Evolutionary conservation across 2,888 invertebrate species (phyloP).

Genomic region (Pyralis farinalis): DNA sequence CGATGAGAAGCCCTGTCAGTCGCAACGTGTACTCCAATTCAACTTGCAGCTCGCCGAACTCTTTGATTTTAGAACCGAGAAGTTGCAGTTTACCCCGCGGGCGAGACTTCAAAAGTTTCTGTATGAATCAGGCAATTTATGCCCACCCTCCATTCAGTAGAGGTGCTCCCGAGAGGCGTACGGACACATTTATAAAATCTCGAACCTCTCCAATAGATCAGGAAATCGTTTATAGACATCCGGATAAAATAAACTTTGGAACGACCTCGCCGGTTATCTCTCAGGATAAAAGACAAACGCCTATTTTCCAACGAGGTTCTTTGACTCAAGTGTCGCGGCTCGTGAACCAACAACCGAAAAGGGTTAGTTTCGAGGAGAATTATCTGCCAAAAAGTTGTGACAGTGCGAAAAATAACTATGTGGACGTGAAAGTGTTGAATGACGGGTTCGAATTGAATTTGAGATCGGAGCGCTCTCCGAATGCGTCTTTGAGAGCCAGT

Average conservation of each 20-base stretch:
- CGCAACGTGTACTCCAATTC: conserved; percentile 31
- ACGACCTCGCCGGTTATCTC: conserved; percentile 22
- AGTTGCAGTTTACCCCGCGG: conserved; percentile 57
- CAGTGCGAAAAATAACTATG: conserved; percentile 20
- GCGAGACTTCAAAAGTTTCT: conserved; percentile 34
- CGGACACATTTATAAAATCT: conserved; percentile 51
- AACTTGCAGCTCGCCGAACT: conserved; percentile 44
- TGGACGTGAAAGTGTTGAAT: conserved; percentile 24
- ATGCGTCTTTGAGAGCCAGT: conserved; percentile 22
- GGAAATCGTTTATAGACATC: conserved; percentile 51
- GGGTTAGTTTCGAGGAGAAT: conserved; percentile 54
- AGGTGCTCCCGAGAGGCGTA: conserved; percentile 56
- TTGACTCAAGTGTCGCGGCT: conserved; percentile 28
- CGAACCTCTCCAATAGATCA: conserved; percentile 32
- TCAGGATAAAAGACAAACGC: conserved; percentile 27
- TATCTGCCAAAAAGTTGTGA: conserved; percentile 20
- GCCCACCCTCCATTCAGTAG: conserved; percentile 45
- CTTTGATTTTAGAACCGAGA: conserved; percentile 38
- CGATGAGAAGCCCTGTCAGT: conserved; percentile 29
- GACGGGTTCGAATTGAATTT: conserved; percentile 21
- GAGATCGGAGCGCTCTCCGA: conserved; percentile 21
- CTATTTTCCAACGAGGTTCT: conserved; percentile 38
- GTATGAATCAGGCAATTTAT: conserved; percentile 37
- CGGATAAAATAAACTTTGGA: conserved; percentile 38
- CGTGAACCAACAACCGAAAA: conserved; percentile 37